Conservation (phyloP, 2,113 vertebrate species). For the Triplophysa rosa region DNA sequence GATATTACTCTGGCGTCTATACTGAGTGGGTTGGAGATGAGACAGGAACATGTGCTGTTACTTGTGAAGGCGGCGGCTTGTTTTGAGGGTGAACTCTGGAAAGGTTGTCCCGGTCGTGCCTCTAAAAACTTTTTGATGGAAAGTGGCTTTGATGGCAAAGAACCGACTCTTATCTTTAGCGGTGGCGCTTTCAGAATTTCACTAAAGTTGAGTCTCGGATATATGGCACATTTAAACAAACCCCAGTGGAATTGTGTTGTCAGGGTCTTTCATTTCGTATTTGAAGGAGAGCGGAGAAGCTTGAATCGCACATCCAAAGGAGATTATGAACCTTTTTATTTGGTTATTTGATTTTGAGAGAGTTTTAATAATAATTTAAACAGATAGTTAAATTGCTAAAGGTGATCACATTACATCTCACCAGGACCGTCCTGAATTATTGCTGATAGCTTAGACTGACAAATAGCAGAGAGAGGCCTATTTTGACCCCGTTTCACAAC, state of each 20-base stretch:
- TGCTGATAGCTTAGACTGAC: neutral
- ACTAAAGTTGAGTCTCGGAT: neutral
- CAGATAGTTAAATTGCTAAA: neutral
- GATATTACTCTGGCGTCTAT: neutral
- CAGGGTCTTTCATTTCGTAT: neutral
- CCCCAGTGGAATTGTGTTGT: neutral
- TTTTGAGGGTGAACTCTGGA: constrained; percentile 31
- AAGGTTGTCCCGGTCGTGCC: neutral
- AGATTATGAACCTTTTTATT: neutral
- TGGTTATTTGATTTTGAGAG: too few relatives aligned
- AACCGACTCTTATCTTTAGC: constrained; percentile 6
- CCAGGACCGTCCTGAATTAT: neutral
- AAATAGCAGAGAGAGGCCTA: neutral
- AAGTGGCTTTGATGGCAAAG: constrained; percentile 29
- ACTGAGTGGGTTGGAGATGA: neutral
- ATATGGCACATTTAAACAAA: neutral
- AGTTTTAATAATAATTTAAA: neutral
- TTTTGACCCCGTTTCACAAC: constrained; percentile 7
- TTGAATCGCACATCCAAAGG: neutral
- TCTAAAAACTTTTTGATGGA: constrained; percentile 32
- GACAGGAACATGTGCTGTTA: constrained; percentile 1
- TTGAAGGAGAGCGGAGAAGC: neutral
- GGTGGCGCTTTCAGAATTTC: constrained; percentile 1
- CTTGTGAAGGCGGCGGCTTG: neutral
- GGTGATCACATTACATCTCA: neutral